Conservation (phyloP, 2,888 invertebrate species). For the Eulithis prunata region DNA sequence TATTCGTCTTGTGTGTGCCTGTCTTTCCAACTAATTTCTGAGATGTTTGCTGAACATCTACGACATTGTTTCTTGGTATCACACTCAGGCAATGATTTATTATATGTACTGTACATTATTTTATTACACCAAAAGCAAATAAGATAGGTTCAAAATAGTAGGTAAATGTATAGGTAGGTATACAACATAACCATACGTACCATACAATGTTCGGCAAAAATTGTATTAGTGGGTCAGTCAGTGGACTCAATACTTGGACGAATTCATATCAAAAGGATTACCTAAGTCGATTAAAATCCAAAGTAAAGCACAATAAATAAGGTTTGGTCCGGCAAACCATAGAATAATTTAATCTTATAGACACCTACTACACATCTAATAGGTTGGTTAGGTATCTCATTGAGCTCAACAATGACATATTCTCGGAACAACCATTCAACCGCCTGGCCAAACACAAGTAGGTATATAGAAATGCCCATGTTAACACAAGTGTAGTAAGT, state of each 20-base stretch:
- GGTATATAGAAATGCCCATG: constrained; percentile 29
- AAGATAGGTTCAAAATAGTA: not conserved
- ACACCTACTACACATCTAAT: too few relatives aligned
- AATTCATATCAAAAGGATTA: too few relatives aligned
- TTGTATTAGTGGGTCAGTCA: too few relatives aligned
- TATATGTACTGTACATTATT: constrained; percentile 4
- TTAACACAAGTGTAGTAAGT: constrained; percentile 51
- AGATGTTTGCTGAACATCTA: constrained; percentile 27
- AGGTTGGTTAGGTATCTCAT: constrained; percentile 3
- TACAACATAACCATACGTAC: too few relatives aligned
- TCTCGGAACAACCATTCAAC: constrained; percentile 24
- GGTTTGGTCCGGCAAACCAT: not conserved
- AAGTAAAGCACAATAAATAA: not conserved
- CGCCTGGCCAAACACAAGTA: constrained; percentile 19
- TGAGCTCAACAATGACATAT: constrained; percentile 18
- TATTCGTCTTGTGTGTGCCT: constrained; percentile 25
- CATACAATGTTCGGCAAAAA: too few relatives aligned
- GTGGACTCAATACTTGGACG: too few relatives aligned
- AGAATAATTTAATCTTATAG: too few relatives aligned
- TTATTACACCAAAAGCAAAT: constrained; percentile 16
- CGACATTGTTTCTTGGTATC: constrained; percentile 29
- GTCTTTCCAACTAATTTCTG: constrained; percentile 27
- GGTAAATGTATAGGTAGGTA: too few relatives aligned
- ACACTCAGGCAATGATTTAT: constrained; percentile 11
- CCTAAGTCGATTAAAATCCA: too few relatives aligned